phyloP scores from a whole-genome alignment of 2,797 vertebrate species.

The Lemur catta region DNA sequence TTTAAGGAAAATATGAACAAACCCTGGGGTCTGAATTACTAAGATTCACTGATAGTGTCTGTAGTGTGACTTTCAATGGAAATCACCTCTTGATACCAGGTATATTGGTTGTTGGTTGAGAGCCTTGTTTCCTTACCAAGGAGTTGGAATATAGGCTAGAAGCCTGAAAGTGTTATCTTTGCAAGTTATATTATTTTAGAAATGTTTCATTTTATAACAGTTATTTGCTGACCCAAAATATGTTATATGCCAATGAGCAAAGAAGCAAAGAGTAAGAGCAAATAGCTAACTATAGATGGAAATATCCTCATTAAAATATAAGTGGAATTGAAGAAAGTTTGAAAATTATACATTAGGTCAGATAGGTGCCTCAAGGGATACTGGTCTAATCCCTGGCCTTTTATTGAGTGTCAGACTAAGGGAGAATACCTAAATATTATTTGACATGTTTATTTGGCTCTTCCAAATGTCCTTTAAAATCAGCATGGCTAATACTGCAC shows the following conservation, averaged over 20 bases:
- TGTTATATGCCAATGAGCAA: background rate
- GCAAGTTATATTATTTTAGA: background rate
- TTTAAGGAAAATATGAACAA: conserved; percentile 48
- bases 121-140: conserved; percentile 24
- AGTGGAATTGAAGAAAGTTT: background rate
- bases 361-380: background rate
- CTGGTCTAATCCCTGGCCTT: background rate
- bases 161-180: background rate
- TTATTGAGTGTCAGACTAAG: background rate
- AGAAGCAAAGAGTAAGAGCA: background rate
- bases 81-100: background rate
- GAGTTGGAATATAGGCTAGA: background rate
- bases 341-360: background rate
- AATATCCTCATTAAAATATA: background rate
- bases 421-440: background rate
- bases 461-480: background rate
- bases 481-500: background rate
- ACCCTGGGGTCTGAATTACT: background rate
- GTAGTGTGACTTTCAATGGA: background rate
- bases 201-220: background rate
- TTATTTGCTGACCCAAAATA: background rate
- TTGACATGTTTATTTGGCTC: background rate
- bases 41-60: background rate
- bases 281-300: background rate
- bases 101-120: background rate